Percentiles rank a stretch among this genome's conserved stretches.
These are phyloP conservation scores for Coluber constrictor DNA, from an alignment of 2,797 vertebrate species.

Conservation along the genomic window DNA sequence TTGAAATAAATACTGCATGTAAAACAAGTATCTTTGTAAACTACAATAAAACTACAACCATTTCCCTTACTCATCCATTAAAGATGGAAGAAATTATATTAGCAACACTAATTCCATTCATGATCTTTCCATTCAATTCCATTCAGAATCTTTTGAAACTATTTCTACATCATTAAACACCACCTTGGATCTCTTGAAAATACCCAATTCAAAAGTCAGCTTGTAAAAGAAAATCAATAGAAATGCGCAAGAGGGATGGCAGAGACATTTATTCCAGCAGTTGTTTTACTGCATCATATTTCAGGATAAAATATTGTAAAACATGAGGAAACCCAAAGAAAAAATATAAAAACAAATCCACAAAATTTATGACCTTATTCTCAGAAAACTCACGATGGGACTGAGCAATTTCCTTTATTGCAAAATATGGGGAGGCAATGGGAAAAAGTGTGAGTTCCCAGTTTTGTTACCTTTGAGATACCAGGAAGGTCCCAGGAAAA, in stretches of 20 bases:
- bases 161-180: rapidly evolving
- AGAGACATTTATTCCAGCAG: constrained; percentile 66
- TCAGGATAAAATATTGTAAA: constrained; percentile 34
- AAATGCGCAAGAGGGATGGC: constrained; percentile 48
- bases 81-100: not conserved
- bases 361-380: constrained; percentile 26
- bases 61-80: not conserved
- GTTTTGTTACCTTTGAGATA: constrained; percentile 26
- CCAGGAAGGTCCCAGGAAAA: not conserved
- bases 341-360: constrained; percentile 49
- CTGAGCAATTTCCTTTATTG: constrained; percentile 48
- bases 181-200: not conserved
- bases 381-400: constrained; percentile 48
- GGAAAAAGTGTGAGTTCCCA: not conserved
- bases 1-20: not conserved
- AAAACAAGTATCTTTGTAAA: not conserved
- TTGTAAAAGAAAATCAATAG: not conserved
- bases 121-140: not conserved
- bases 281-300: constrained; percentile 13
- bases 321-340: constrained; percentile 34
- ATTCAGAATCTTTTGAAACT: not conserved
- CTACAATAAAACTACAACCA: too few species aligned
- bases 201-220: not conserved
- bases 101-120: not conserved
- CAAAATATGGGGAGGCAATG: constrained; percentile 9